phyloP scores from a whole-genome alignment of 2,113 vertebrate genomes.

The Corythornis madagascariensis region DNA sequence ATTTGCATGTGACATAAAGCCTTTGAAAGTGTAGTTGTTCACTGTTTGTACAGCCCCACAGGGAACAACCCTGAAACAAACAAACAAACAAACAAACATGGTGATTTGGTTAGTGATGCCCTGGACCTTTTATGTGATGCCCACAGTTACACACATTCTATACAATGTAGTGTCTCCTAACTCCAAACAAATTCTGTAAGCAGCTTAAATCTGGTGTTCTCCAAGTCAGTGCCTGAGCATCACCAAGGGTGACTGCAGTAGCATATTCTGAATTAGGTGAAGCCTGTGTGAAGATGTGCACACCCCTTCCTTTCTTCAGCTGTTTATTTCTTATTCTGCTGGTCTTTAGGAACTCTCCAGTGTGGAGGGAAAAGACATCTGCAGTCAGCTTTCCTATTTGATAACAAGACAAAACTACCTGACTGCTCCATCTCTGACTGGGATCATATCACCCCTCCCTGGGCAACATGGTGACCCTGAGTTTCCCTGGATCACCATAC shows the following conservation, averaged over 20 bases:
- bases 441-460: not conserved
- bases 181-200: not conserved
- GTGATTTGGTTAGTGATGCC: not conserved
- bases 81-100: slow-evolving; percentile 21
- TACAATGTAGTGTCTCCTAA: not conserved
- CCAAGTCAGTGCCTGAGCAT: not conserved
- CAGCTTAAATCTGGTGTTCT: not conserved
- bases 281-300: not conserved
- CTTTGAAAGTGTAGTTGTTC: slow-evolving; percentile 86
- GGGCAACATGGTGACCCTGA: not conserved
- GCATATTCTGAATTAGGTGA: not conserved
- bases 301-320: not conserved
- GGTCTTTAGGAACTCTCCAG: not conserved
- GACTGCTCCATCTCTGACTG: not conserved
- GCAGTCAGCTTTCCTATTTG: not conserved
- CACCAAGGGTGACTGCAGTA: not conserved
- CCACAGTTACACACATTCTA: not conserved
- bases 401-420: not conserved
- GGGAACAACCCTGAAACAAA: slow-evolving; percentile 87
- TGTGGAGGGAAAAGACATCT: not conserved
- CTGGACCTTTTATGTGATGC: not conserved
- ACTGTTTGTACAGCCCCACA: slow-evolving; percentile 85
- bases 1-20: slow-evolving; percentile 93
- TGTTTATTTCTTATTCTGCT: not conserved
- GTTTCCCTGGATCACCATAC: accelerated